A percentile compares a stretch with the other conserved stretches of the same genome.
These are phyloP conservation scores for Noctilio leporinus DNA, from an alignment of 2,113 vertebrate genomes.

Conservation along the genomic window DNA sequence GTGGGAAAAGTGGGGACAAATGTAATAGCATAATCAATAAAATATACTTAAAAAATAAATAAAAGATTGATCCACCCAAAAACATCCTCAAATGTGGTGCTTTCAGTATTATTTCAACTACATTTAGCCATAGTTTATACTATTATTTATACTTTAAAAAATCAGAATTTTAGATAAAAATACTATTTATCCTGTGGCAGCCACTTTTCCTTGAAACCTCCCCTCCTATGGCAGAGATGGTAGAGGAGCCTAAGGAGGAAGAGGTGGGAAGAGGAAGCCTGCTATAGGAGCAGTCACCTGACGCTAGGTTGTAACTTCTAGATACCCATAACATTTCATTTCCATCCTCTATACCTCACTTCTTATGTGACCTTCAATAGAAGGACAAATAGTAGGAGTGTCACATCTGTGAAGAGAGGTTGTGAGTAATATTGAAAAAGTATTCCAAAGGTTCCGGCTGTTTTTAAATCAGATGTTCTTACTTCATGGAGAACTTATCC, in stretches of 20 bases:
- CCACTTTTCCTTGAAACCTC: background rate
- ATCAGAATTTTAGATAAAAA: background rate
- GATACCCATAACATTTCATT: background rate
- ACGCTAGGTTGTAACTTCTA: background rate
- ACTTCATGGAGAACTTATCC: background rate
- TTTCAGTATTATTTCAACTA: background rate
- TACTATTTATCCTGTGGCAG: background rate
- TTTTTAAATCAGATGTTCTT: slow-evolving; percentile 40
- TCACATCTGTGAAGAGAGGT: background rate
- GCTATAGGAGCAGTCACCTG: background rate
- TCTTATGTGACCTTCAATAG: background rate
- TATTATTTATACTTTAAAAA: background rate
- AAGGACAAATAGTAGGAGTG: background rate
- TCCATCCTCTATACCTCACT: background rate
- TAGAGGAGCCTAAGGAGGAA: background rate
- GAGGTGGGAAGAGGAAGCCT: too few species aligned
- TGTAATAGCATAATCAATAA: too few species aligned
- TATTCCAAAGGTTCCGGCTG: background rate
- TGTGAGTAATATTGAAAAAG: background rate
- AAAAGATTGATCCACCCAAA: background rate
- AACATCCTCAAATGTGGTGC: background rate
- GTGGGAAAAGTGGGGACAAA: too few species aligned
- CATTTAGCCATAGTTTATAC: background rate
- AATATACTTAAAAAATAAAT: too few species aligned
- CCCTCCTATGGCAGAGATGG: background rate